phyloP scores from a whole-genome alignment of 2,888 invertebrate genomes.

The Scotopteryx bipunctaria region DNA sequence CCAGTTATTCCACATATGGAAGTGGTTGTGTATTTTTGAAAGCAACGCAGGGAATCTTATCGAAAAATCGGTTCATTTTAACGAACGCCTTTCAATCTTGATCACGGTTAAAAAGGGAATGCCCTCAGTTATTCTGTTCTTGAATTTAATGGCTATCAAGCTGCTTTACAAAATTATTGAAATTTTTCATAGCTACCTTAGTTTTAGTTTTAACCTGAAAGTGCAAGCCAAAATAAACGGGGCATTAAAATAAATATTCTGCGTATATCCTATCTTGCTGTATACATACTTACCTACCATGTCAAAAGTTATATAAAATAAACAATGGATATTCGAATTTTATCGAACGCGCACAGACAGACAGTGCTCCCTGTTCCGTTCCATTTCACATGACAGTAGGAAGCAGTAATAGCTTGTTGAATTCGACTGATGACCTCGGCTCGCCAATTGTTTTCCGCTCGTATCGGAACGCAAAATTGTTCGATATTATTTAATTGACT shows the following conservation, averaged over 20 bases:
- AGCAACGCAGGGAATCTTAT: conserved; percentile 41
- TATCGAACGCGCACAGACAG: conserved; percentile 9
- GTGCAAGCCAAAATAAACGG: no score
- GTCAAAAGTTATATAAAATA: neutral
- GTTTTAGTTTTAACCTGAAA: no score
- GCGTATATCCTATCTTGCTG: no score
- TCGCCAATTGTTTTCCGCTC: conserved; percentile 65
- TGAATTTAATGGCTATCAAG: conserved; percentile 9
- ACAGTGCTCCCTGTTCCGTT: conserved; percentile 34
- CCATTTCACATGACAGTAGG: conserved; percentile 57
- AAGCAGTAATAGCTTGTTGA: conserved; percentile 59
- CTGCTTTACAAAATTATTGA: conserved; percentile 5
- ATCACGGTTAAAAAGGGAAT: conserved; percentile 17
- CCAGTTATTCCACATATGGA: conserved; percentile 53
- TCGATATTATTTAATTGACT: conserved; percentile 52
- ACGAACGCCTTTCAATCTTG: conserved; percentile 34
- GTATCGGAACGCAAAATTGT: conserved; percentile 60
- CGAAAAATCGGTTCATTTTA: conserved; percentile 24
- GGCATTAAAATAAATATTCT: no score
- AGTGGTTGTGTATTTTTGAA: conserved; percentile 51
- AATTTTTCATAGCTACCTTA: neutral
- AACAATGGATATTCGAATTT: neutral
- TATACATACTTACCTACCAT: neutral
- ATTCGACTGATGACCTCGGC: conserved; percentile 55
- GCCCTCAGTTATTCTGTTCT: conserved; percentile 4